Evolutionary conservation across 1,140 invertebrate genomes (phyloP), one percentile per base, ranked within the genome.

Genomic region (Drosophila pseudoobscura): DNA sequence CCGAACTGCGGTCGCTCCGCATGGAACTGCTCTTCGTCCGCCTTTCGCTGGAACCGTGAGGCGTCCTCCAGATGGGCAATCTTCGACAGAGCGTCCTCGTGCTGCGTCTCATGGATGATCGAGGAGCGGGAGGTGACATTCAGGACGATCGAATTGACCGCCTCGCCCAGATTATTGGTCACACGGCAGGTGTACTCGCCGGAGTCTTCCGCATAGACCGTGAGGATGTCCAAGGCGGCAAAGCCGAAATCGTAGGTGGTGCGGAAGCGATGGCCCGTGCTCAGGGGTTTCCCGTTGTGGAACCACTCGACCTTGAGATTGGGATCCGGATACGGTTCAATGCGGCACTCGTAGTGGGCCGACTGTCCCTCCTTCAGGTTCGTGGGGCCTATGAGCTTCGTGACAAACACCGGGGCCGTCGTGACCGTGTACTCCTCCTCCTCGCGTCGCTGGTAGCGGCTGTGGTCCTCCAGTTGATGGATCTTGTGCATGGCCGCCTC

Each of bases 161-260:
- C 96, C 92, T 96, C 94, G 58, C 97, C 97, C 74, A 96, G 93
- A 89, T 94, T 96, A 91, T 99, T 99, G 29, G 96, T 96, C 45
- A 97, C 97, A 83, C 94, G 94, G 91, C 97, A 98, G 7, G 96
- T 96, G 89, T 98, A 99, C 90, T 97, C 96, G 39, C 98, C 98
- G 69, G 96, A 96, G 92, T 99, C 98, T 93, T 98, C 97, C 17
- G 96, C 96, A 91, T 98, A 98, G 2, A 98, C 97, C 45, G 96
- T 96, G 17, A 98, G 93, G 31, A 99, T 96, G 91, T 99, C 98
- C 45, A 99, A 92, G 69, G 97, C 96, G 45, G 98, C 97, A 92
- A 98, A 98, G 35, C 98, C 98, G 92, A 99, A 99, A 91, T 99
- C 98, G 89, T 97, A 97, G 7, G 96, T 95, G 54, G 97, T 98